A percentile compares a stretch with the other conserved stretches of the same genome.
phyloP scores from a whole-genome alignment of 2,797 vertebrate genomes.

The Hephaestus fuliginosus region DNA sequence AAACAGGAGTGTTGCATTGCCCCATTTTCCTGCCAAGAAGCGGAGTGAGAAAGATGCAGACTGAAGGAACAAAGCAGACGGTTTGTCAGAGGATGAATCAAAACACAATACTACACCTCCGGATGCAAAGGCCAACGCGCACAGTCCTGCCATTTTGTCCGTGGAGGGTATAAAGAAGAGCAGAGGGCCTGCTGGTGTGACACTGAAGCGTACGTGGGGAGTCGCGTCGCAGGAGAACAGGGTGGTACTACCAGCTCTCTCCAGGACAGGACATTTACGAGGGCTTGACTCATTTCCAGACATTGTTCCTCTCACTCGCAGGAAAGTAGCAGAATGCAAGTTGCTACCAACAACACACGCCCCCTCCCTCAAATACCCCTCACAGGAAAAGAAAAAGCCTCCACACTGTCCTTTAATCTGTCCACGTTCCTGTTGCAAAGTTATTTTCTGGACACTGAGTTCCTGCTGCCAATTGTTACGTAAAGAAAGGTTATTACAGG shows the following conservation, averaged over 20 bases:
- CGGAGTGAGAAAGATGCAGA: slow-evolving; percentile 34
- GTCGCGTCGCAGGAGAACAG: slow-evolving; percentile 30
- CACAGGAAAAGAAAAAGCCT: not conserved
- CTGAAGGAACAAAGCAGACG: not conserved
- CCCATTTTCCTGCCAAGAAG: slow-evolving; percentile 65
- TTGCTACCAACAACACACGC: slow-evolving; percentile 43
- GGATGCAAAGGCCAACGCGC: slow-evolving; percentile 62
- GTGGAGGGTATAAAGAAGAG: slow-evolving; percentile 30
- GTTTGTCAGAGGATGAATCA: slow-evolving; percentile 9
- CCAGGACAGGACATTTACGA: slow-evolving; percentile 70
- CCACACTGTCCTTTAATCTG: too few relatives aligned
- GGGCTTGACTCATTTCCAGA: slow-evolving; percentile 84
- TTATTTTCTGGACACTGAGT: slow-evolving; percentile 12
- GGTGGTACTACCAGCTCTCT: slow-evolving; percentile 53
- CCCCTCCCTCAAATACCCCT: slow-evolving; percentile 40
- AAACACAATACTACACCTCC: slow-evolving; percentile 75
- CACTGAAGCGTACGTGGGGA: slow-evolving; percentile 18
- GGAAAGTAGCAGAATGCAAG: slow-evolving; percentile 71
- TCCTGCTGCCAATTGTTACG: slow-evolving; percentile 9
- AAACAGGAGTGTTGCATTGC: slow-evolving; percentile 27
- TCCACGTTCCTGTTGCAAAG: not conserved
- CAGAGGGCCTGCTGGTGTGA: slow-evolving; percentile 6
- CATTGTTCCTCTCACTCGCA: slow-evolving; percentile 81
- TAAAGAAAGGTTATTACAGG: slow-evolving; percentile 33
- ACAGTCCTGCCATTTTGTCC: slow-evolving; percentile 77